Conservation (phyloP, 2,113 vertebrate species). For the Meleagris gallopavo region DNA sequence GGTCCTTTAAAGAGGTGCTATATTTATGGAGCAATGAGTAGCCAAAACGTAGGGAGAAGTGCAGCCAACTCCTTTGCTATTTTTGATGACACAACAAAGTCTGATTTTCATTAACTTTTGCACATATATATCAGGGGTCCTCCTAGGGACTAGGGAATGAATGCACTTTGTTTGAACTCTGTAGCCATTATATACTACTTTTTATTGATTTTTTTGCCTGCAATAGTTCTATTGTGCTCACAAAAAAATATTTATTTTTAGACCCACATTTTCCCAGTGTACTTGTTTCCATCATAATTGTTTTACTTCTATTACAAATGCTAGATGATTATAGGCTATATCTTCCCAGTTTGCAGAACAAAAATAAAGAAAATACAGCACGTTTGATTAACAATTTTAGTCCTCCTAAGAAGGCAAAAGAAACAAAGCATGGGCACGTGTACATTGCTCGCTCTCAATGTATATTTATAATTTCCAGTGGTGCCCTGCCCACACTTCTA, state of each 20-base stretch:
- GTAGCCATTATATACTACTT: constrained; percentile 66
- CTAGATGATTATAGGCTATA: neutral
- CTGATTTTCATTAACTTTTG: constrained; percentile 73
- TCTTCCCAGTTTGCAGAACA: neutral
- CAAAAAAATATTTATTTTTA: constrained; percentile 73
- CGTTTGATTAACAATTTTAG: neutral
- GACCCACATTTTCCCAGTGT: constrained; percentile 38
- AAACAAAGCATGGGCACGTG: neutral
- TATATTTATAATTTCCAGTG: neutral
- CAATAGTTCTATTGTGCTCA: constrained; percentile 61
- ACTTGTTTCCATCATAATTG: constrained; percentile 42
- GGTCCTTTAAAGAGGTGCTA: constrained; percentile 56
- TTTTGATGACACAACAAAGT: constrained; percentile 67
- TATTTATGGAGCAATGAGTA: constrained; percentile 53
- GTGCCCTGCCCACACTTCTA: neutral
- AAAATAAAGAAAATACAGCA: neutral
- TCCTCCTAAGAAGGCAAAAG: neutral
- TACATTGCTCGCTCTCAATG: neutral
- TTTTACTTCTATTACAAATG: neutral
- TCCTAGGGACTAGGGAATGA: constrained; percentile 59
- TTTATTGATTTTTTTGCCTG: constrained; percentile 68
- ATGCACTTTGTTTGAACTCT: constrained; percentile 73
- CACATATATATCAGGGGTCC: constrained; percentile 65
- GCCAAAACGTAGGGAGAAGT: constrained; percentile 15
- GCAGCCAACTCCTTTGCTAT: constrained; percentile 49